Percentiles rank a stretch among this genome's conserved stretches.
These are phyloP conservation scores for Acridotheres tristis DNA, from an alignment of 2,797 vertebrate species.

Conservation along the genomic window DNA sequence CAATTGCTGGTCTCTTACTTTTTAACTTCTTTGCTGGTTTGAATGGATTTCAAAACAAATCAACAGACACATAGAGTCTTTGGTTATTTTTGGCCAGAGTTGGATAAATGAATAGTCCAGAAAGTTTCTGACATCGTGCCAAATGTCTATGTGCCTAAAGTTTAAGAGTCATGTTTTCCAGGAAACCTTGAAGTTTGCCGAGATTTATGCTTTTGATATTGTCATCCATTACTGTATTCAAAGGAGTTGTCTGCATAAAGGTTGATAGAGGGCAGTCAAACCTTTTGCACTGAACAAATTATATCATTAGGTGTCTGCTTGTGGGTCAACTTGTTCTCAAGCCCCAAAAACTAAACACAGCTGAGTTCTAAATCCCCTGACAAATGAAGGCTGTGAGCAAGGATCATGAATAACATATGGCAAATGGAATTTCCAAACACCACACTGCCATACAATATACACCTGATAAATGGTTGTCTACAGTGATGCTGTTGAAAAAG, in stretches of 20 bases:
- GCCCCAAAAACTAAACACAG: constrained; percentile 83
- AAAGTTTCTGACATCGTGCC: constrained; percentile 78
- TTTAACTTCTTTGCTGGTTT: constrained; percentile 76
- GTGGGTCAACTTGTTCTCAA: constrained; percentile 82
- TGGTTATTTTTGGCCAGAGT: constrained; percentile 79
- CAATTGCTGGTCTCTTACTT: constrained; percentile 70
- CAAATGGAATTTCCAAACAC: constrained; percentile 84
- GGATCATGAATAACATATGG: constrained; percentile 79
- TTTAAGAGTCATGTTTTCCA: constrained; percentile 74
- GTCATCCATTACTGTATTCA: constrained; percentile 78
- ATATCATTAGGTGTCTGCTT: constrained; percentile 82
- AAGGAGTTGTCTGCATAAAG: constrained; percentile 76
- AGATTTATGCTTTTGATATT: constrained; percentile 75
- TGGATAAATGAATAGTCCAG: constrained; percentile 78
- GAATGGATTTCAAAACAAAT: constrained; percentile 84
- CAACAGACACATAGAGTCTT: constrained; percentile 79
- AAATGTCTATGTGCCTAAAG: constrained; percentile 75
- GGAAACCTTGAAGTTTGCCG: constrained; percentile 76
- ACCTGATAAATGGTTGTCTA: constrained; percentile 82
- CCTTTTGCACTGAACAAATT: constrained; percentile 78
- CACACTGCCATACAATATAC: constrained; percentile 71
- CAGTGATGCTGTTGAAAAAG: constrained; percentile 70
- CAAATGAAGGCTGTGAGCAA: constrained; percentile 81
- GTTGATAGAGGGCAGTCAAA: constrained; percentile 80
- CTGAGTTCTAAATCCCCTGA: constrained; percentile 83